Evolutionary conservation across 1,140 invertebrate species (phyloP).

Genomic region (Caerostris extrusa): DNA sequence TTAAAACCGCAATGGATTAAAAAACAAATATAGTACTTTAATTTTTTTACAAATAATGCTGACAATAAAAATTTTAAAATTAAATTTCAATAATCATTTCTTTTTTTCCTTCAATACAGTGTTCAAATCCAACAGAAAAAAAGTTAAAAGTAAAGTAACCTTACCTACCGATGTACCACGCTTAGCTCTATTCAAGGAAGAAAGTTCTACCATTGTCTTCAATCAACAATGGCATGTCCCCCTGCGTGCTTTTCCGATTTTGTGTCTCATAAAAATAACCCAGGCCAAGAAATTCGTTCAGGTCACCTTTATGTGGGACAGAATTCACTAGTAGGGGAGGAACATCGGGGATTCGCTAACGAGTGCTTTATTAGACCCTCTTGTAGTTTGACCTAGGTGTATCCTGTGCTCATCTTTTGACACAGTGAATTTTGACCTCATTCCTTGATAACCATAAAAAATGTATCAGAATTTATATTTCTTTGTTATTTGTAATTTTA

Average conservation of each 20-base stretch:
- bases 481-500: not conserved
- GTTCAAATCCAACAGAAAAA: too few relatives aligned
- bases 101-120: too few relatives aligned
- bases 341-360: not conserved
- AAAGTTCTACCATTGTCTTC: not conserved
- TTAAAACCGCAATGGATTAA: too few relatives aligned
- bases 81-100: too few relatives aligned
- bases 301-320: constrained; percentile 11
- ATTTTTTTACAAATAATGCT: too few relatives aligned
- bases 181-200: not conserved
- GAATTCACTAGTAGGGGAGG: not conserved
- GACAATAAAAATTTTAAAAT: too few relatives aligned
- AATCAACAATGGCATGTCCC: not conserved
- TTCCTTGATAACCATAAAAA: not conserved
- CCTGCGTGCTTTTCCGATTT: not conserved
- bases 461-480: not conserved
- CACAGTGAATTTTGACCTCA: not conserved
- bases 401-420: not conserved
- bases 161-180: not conserved
- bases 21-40: too few relatives aligned
- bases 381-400: not conserved
- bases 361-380: not conserved
- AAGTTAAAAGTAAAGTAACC: not conserved
- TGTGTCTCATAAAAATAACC: not conserved
- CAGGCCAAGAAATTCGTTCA: not conserved